Evolutionary conservation across 2,113 vertebrate genomes (phyloP).

Genomic region (Cricetomys ansorgei): DNA sequence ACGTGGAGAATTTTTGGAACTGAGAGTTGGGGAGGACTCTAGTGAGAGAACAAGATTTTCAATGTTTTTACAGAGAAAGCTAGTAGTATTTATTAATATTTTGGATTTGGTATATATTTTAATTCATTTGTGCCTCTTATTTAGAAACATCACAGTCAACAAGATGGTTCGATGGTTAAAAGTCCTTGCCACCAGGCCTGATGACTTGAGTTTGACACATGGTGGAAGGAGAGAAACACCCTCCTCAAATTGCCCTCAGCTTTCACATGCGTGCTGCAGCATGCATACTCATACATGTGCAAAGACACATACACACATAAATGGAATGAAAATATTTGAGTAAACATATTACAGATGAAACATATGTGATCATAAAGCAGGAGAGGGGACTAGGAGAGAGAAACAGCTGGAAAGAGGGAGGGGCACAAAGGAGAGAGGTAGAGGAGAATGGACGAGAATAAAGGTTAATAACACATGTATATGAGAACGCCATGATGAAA

Average conservation of each 20-base stretch:
- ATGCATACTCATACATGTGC: rapidly evolving
- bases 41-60: not conserved
- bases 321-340: not conserved
- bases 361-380: not conserved
- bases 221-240: not conserved
- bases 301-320: not conserved
- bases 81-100: not conserved
- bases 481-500: not conserved
- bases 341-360: not conserved
- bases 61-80: not conserved
- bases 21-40: not conserved
- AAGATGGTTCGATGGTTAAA: not conserved
- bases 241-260: not conserved
- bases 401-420: not conserved
- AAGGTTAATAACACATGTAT: not conserved
- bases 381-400: too few relatives aligned
- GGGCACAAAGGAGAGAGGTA: not conserved
- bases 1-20: not conserved
- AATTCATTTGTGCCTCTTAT: not conserved
- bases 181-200: not conserved
- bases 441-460: not conserved
- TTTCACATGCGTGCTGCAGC: not conserved
- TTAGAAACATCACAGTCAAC: not conserved
- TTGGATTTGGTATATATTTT: not conserved
- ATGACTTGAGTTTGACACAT: not conserved